phyloP scores from a whole-genome alignment of 2,797 vertebrate species.

The Acanthurus leucopareius region DNA sequence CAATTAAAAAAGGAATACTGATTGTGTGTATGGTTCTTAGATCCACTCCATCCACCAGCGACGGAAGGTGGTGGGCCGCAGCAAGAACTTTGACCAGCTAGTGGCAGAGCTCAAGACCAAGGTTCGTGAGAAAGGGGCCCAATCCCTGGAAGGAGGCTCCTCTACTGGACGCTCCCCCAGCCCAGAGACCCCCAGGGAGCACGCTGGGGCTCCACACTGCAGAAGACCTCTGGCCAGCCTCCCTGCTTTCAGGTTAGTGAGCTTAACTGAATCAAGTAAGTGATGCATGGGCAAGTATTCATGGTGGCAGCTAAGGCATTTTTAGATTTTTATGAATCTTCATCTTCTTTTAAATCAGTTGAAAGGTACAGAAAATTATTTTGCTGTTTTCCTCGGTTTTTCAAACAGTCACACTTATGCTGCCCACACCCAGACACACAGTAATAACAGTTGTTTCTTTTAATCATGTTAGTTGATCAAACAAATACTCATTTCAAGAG shows the following conservation, averaged over 20 bases:
- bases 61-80: conserved; percentile 91
- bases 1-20: not conserved
- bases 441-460: not conserved
- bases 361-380: not conserved
- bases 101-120: conserved; percentile 94
- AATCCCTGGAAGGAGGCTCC: conserved; percentile 71
- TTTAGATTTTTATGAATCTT: not conserved
- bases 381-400: not conserved
- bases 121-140: conserved; percentile 86
- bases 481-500: not conserved
- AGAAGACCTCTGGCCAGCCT: conserved; percentile 86
- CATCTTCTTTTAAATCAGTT: not conserved
- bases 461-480: not conserved
- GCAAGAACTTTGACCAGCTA: conserved; percentile 93
- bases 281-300: not conserved
- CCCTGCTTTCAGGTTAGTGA: conserved; percentile 87
- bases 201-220: conserved; percentile 77
- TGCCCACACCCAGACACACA: not conserved
- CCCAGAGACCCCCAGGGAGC: conserved; percentile 78
- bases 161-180: conserved; percentile 72
- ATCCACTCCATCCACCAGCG: conserved; percentile 96
- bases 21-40: conserved; percentile 68
- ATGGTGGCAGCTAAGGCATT: not conserved
- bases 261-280: not conserved
- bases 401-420: not conserved